Base-by-base conservation (phyloP, 2,888 invertebrate species). In the Trachelus troglodyta region DNA sequence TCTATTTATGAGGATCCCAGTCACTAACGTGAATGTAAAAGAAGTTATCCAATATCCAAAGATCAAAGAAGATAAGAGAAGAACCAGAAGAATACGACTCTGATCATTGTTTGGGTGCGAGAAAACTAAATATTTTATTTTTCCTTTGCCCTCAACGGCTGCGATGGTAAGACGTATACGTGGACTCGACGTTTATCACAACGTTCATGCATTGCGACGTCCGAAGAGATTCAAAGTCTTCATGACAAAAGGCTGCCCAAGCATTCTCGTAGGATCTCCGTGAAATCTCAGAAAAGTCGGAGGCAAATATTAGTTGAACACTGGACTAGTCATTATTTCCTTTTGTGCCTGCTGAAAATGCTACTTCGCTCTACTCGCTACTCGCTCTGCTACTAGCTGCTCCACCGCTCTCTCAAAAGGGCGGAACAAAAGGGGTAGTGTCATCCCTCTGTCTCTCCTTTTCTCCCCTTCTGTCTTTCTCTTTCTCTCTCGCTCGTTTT, bases 281-380 rank as follows among this genome's bases (percentile, higher is more conserved):
- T 33, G 83, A 85, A 85, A 85, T 86, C 83, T 86, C 81, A 79
- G 81, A 81, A 86, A 89, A 87, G 87, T 88, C 86, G 85, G 84
- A 85, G 83, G 89, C 88, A 91, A 91, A 91, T 90, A 90, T 91
- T 91, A 88, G 90, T 88, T 86, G 85, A 90, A 91, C 89, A 88
- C 89, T 89, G 89, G 90, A 90, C 90, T 85, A 87, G 89, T 90
- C 88, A 88, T 90, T 90, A 89, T 89, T 89, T 87, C 85, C 83
- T 85, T 87, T 86, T 89, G 87, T 87, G 83, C 83, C 82, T 83
- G 84, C 84, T 83, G 86, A 83, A 86, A 84, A 86, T 84, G 81
- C 82, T 83, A 85, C 86, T 86, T 86, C 85, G 86, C 85, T 56
- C 40, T 23, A 71, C 76, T 78, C 79, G 23, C 68, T 77, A 33